These are phyloP conservation scores for Scrobipalpa costella DNA, from an alignment of 2,888 invertebrate genomes.

Conservation along the genomic window DNA sequence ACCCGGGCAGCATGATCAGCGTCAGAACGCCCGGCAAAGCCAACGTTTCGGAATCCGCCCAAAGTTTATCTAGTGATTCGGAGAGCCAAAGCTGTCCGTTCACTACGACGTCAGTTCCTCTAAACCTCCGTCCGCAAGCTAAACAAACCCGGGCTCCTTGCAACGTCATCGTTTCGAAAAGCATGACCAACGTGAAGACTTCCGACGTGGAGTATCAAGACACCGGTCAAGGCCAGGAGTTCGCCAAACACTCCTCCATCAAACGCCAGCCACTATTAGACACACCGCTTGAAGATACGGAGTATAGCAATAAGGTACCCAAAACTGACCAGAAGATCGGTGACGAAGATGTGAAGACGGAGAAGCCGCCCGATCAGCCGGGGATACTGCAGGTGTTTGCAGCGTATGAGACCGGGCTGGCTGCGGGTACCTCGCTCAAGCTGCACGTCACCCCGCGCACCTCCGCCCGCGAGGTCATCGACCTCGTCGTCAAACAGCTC, in stretches of 20 bases:
- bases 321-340: constrained; percentile 68
- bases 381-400: constrained; percentile 93
- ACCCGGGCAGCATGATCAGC: constrained; percentile 83
- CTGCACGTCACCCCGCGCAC: constrained; percentile 96
- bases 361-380: constrained; percentile 66
- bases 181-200: constrained; percentile 83
- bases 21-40: constrained; percentile 80
- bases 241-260: constrained; percentile 60
- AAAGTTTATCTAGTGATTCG: constrained; percentile 84
- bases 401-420: constrained; percentile 97
- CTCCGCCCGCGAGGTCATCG: constrained; percentile 96
- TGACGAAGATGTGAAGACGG: constrained; percentile 50
- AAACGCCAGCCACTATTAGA: constrained; percentile 77
- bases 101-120: constrained; percentile 71
- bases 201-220: constrained; percentile 71
- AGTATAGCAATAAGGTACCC: constrained; percentile 76
- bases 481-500: constrained; percentile 96
- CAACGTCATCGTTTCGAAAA: constrained; percentile 80
- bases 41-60: constrained; percentile 83
- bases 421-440: constrained; percentile 95
- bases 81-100: constrained; percentile 81
- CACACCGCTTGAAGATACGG: constrained; percentile 63
- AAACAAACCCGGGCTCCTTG: constrained; percentile 63
- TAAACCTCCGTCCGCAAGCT: constrained; percentile 77
- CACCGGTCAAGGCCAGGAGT: constrained; percentile 61